phyloP scores from a whole-genome alignment of 2,888 invertebrate species.

The Hymenopus coronatus region DNA sequence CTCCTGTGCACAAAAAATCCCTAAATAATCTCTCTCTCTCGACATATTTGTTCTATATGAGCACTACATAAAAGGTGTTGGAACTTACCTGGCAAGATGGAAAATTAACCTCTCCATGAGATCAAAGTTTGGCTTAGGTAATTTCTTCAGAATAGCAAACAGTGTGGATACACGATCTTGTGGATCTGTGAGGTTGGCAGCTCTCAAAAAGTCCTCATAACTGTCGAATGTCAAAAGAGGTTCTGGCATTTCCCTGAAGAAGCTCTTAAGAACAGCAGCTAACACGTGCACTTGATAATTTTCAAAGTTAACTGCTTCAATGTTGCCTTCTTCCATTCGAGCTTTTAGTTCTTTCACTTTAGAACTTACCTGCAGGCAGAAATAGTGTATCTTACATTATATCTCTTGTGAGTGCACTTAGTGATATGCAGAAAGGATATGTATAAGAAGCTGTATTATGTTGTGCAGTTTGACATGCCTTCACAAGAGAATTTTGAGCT shows the following conservation, averaged over 20 bases:
- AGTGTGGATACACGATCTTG: conserved; percentile 80
- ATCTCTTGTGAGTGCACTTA: not conserved
- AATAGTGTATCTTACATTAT: not conserved
- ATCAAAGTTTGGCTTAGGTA: conserved; percentile 86
- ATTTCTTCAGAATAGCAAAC: conserved; percentile 81
- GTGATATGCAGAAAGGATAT: no score
- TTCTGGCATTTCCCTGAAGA: conserved; percentile 90
- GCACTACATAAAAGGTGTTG: not conserved
- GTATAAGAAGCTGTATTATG: no score
- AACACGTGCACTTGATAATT: conserved; percentile 86
- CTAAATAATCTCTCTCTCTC: no score
- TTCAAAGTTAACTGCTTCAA: conserved; percentile 69
- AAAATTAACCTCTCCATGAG: conserved; percentile 89
- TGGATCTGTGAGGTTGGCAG: conserved; percentile 78
- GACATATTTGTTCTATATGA: no score
- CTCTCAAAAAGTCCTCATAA: conserved; percentile 91
- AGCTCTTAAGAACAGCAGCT: conserved; percentile 83
- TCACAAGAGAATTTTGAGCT: no score
- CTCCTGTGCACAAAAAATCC: no score
- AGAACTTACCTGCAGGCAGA: conserved; percentile 47
- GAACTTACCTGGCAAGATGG: conserved; percentile 69
- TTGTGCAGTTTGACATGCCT: no score
- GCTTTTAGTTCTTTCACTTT: conserved; percentile 75
- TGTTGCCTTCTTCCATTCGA: conserved; percentile 71
- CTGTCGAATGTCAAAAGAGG: conserved; percentile 89